Conservation (phyloP, 2,113 vertebrate species). For the Colossoma macropomum region DNA sequence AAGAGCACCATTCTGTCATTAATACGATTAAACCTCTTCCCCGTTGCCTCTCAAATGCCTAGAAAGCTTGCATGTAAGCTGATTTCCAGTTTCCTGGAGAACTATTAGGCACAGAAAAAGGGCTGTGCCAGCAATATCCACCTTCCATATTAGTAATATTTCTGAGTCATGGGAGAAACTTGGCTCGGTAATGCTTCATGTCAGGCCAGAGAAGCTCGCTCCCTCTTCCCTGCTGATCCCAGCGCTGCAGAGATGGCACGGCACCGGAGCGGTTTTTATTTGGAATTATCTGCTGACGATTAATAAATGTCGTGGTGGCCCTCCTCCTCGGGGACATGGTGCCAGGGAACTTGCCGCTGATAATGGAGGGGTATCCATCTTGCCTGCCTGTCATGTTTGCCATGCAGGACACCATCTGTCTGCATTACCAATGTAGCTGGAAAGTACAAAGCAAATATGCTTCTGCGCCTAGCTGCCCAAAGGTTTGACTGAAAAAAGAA, state of each 20-base stretch:
- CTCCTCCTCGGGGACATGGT: slow-evolving; percentile 54
- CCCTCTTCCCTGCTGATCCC: slow-evolving; percentile 20
- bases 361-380: slow-evolving; percentile 73
- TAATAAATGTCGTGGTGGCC: slow-evolving; percentile 65
- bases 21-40: slow-evolving; percentile 22
- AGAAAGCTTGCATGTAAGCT: slow-evolving; percentile 33
- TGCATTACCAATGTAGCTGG: slow-evolving; percentile 7
- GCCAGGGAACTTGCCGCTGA: slow-evolving; percentile 61
- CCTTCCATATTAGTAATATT: slow-evolving; percentile 50
- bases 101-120: slow-evolving; percentile 31
- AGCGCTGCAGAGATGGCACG: slow-evolving; percentile 48
- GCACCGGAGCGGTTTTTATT: slow-evolving; percentile 61
- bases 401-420: slow-evolving; percentile 34
- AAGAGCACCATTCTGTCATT: slow-evolving; percentile 22
- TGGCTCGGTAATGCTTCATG: slow-evolving; percentile 65
- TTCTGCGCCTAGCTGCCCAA: background rate
- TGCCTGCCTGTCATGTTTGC: slow-evolving; percentile 59
- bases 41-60: background rate
- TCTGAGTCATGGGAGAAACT: slow-evolving; percentile 53
- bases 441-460: slow-evolving; percentile 1
- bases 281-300: slow-evolving; percentile 69
- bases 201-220: slow-evolving; percentile 45
- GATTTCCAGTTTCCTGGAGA: slow-evolving; percentile 2
- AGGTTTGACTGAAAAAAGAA: background rate
- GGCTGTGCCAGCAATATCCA: slow-evolving; percentile 31